phyloP scores from a whole-genome alignment of 2,888 invertebrate species.

The Ectobius pallidus region DNA sequence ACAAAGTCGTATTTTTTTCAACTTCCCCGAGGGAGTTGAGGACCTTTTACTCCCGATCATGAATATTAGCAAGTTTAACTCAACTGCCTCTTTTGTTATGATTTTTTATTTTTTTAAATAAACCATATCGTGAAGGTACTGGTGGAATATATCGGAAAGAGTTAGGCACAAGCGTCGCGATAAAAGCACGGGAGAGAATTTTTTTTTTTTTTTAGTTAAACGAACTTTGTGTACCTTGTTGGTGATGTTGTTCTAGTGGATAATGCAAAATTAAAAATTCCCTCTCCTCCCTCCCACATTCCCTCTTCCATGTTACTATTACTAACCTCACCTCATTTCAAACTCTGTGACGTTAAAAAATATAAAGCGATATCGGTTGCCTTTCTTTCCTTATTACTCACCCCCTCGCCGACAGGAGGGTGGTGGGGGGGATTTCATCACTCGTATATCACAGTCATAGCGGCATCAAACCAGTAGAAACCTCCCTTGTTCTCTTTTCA shows the following conservation, averaged over 20 bases:
- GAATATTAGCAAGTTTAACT: not conserved
- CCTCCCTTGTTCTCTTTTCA: conserved; percentile 2
- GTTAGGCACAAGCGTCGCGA: not conserved
- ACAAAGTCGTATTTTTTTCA: not conserved
- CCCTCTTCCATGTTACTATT: not conserved
- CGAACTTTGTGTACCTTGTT: conserved; percentile 30
- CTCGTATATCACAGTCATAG: not conserved
- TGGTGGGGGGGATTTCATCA: conserved; percentile 11
- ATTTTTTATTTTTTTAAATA: not conserved
- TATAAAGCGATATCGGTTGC: conserved; percentile 30
- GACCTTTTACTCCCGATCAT: not conserved
- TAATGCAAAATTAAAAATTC: conserved; percentile 32
- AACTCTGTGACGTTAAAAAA: conserved; percentile 15
- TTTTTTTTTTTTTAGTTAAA: conserved; percentile 20
- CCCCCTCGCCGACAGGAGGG: not conserved
- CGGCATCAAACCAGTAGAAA: not conserved
- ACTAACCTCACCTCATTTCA: conserved; percentile 26
- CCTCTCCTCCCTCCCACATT: not conserved
- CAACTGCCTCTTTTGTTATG: not conserved
- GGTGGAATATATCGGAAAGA: conserved; percentile 24
- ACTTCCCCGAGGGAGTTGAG: not conserved
- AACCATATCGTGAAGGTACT: conserved; percentile 5
- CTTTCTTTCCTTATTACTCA: conserved; percentile 30
- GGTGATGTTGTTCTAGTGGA: conserved; percentile 26
- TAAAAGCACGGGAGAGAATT: not conserved